Conservation (phyloP, 2,113 vertebrate genomes). For the Pedetes capensis region DNA sequence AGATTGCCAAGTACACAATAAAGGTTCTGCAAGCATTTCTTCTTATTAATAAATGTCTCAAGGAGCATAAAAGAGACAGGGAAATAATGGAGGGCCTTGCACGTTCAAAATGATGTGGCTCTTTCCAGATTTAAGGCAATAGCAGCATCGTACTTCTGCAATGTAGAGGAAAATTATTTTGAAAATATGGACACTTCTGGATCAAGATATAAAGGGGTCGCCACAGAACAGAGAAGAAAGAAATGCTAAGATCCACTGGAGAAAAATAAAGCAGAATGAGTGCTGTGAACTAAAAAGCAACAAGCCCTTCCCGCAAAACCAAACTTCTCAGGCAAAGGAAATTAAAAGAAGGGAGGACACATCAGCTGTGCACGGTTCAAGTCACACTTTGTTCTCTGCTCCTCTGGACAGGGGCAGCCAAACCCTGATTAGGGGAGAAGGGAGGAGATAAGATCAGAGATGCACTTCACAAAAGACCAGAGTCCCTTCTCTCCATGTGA, state of each 20-base stretch:
- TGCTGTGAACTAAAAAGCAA: not conserved
- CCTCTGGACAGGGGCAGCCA: not conserved
- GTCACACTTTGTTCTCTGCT: constrained; percentile 34
- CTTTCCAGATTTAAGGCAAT: not conserved
- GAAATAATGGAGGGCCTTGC: rapidly evolving
- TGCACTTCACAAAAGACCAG: not conserved
- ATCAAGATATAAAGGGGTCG: not conserved
- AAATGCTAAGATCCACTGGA: not conserved
- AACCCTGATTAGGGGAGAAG: constrained; percentile 16
- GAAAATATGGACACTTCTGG: not conserved
- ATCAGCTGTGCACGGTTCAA: rapidly evolving
- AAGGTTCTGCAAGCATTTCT: not conserved
- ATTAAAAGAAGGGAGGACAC: not conserved
- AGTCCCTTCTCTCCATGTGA: not conserved
- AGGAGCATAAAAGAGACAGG: not conserved
- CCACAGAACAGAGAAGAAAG: not conserved
- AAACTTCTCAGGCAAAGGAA: not conserved
- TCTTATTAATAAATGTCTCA: not conserved
- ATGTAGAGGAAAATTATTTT: not conserved
- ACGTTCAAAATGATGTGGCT: not conserved
- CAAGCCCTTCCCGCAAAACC: not conserved
- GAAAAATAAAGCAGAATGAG: rapidly evolving
- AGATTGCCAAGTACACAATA: not conserved
- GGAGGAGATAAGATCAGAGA: constrained; percentile 9
- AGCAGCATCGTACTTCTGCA: not conserved